These are phyloP conservation scores for Limnothrissa miodon DNA, from an alignment of 2,113 vertebrate species.

Conservation along the genomic window DNA sequence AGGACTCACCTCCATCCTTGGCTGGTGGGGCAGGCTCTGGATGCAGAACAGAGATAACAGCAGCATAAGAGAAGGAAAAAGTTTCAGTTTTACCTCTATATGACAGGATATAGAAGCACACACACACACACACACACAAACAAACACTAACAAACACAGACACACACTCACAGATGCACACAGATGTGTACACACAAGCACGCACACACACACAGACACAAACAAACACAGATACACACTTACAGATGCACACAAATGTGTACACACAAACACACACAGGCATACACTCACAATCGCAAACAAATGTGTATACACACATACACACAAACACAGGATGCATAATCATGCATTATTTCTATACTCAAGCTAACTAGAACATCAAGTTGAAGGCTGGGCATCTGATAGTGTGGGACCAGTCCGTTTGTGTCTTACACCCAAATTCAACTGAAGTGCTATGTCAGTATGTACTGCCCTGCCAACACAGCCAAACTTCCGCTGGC, in stretches of 20 bases:
- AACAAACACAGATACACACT: not conserved
- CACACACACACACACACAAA: not conserved
- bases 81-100: not conserved
- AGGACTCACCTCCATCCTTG: not conserved
- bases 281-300: not conserved
- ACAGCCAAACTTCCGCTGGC: too few species aligned
- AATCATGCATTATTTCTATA: not conserved
- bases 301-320: not conserved
- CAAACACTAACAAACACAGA: not conserved
- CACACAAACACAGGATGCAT: not conserved
- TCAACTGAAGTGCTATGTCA: too few species aligned
- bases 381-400: too few species aligned
- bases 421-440: too few species aligned
- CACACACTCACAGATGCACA: too few species aligned
- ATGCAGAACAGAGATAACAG: not conserved
- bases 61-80: not conserved
- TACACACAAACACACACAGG: not conserved
- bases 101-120: not conserved
- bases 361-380: too few species aligned
- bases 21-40: not conserved
- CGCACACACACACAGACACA: not conserved
- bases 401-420: too few species aligned
- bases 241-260: too few species aligned
- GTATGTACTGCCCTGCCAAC: too few species aligned
- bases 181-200: not conserved